phyloP scores from a whole-genome alignment of 2,888 invertebrate species.

The Patella depressa region DNA sequence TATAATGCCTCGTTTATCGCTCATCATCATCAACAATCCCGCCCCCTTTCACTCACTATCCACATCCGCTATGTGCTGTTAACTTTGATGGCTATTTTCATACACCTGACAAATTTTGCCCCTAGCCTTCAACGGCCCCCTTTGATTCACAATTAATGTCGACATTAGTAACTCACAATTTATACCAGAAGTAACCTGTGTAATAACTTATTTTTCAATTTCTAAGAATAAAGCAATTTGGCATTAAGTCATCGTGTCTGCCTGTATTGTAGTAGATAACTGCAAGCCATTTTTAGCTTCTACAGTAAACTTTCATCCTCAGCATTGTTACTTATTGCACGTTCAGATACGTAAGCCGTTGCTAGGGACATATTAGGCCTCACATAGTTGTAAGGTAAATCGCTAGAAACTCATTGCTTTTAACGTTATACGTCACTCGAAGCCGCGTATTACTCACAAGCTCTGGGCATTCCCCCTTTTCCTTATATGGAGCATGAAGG shows the following conservation, averaged over 20 bases:
- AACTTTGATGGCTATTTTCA: too few species aligned
- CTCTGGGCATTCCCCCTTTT: constrained; percentile 17
- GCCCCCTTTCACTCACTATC: too few species aligned
- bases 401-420: constrained; percentile 19
- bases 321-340: constrained; percentile 1
- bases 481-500: constrained; percentile 28
- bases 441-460: constrained; percentile 10
- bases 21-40: too few species aligned
- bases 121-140: too few species aligned
- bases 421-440: constrained; percentile 4
- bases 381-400: constrained; percentile 30
- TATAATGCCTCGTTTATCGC: too few species aligned
- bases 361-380: constrained; percentile 33
- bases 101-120: too few species aligned
- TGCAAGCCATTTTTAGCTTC: constrained; percentile 11
- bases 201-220: too few species aligned
- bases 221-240: neutral
- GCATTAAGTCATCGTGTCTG: neutral
- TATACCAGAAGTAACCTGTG: too few species aligned
- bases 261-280: neutral
- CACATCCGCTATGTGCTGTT: too few species aligned
- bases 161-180: too few species aligned
- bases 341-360: constrained; percentile 24
- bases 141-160: too few species aligned
- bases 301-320: neutral